These are phyloP conservation scores for Acipenser oxyrinchus DNA, from an alignment of 2,797 vertebrate genomes.

Conservation along the genomic window DNA sequence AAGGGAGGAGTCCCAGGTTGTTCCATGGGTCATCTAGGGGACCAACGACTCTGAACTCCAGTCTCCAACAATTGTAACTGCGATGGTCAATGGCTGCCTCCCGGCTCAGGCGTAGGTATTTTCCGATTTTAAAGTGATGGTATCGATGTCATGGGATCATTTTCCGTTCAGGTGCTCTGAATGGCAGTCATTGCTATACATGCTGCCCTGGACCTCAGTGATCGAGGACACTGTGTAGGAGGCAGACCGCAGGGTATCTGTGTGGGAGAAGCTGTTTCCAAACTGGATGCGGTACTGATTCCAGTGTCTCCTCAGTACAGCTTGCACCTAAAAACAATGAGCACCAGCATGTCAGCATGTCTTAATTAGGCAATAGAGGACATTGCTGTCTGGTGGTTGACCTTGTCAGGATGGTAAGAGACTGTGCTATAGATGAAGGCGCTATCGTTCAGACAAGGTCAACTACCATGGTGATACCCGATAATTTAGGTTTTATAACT, in stretches of 20 bases:
- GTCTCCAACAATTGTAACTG: slow-evolving; percentile 1
- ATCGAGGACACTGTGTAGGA: slow-evolving; percentile 66
- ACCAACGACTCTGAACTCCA: slow-evolving; percentile 7
- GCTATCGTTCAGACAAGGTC: no score
- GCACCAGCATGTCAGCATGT: neutral
- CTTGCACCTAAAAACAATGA: slow-evolving; percentile 70
- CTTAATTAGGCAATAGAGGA: no score
- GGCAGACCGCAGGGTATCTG: slow-evolving; percentile 72
- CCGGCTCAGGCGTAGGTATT: slow-evolving; percentile 66
- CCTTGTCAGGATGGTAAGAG: no score
- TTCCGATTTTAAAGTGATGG: slow-evolving; percentile 60
- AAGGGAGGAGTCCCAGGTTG: slow-evolving; percentile 12
- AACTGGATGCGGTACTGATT: slow-evolving; percentile 91
- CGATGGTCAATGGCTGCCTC: neutral
- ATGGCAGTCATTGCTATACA: slow-evolving; percentile 69
- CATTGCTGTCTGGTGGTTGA: no score
- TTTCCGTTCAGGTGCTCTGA: slow-evolving; percentile 82
- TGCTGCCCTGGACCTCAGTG: slow-evolving; percentile 76
- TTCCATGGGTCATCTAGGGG: slow-evolving; percentile 6
- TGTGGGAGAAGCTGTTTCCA: slow-evolving; percentile 77
- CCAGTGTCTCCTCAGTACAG: slow-evolving; percentile 84
- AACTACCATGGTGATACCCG: no score
- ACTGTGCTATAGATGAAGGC: no score
- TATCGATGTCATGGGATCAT: slow-evolving; percentile 67
- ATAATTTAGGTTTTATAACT: no score